phyloP scores from a whole-genome alignment of 1,140 invertebrate genomes.

The Bombus terrestris region DNA sequence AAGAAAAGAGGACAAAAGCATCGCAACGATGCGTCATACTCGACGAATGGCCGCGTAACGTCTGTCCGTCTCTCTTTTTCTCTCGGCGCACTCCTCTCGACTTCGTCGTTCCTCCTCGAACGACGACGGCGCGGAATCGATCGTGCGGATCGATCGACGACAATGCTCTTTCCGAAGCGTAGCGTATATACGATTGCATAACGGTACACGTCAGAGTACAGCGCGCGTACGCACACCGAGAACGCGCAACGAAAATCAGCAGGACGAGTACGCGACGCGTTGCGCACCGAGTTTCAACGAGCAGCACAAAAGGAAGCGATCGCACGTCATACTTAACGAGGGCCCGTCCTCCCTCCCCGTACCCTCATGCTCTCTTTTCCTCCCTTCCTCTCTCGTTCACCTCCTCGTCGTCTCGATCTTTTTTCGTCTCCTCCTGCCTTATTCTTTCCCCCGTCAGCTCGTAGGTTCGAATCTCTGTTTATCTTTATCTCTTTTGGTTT shows the following conservation, averaged over 20 bases:
- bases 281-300: slow-evolving; percentile 60
- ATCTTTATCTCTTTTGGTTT: slow-evolving; percentile 83
- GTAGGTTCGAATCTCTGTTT: slow-evolving; percentile 82
- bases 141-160: slow-evolving; percentile 60
- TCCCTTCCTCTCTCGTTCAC: slow-evolving; percentile 16
- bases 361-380: slow-evolving; percentile 9
- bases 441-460: slow-evolving; percentile 75
- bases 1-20: slow-evolving; percentile 12
- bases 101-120: neutral
- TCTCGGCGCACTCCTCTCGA: neutral
- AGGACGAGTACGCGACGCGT: slow-evolving; percentile 58
- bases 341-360: slow-evolving; percentile 55
- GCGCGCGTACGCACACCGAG: slow-evolving; percentile 8
- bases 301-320: slow-evolving; percentile 77
- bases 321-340: slow-evolving; percentile 82
- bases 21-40: slow-evolving; percentile 32
- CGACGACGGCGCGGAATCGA: slow-evolving; percentile 40
- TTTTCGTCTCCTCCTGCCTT: slow-evolving; percentile 43
- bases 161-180: slow-evolving; percentile 43
- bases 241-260: slow-evolving; percentile 54
- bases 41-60: slow-evolving; percentile 26
- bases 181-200: slow-evolving; percentile 57
- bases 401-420: neutral
- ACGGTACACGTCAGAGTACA: slow-evolving; percentile 50
- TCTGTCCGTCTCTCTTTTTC: too few relatives aligned